Base-by-base conservation (phyloP, 1,140 invertebrate genomes). In the Drosophila miranda region DNA sequence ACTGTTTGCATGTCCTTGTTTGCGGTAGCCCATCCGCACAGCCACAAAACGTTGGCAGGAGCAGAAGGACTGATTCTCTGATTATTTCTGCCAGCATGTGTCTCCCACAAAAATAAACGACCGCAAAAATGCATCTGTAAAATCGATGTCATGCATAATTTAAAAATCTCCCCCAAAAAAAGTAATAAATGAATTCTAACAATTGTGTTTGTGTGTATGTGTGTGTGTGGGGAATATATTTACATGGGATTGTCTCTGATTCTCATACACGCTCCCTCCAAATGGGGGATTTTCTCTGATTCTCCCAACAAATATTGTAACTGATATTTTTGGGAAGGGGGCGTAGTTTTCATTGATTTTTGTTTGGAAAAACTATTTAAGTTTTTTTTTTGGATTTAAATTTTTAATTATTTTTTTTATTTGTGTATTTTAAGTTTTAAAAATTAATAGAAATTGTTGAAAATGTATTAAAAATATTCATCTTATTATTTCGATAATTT, bases 91-190 rank as follows among this genome's bases (percentile, higher is more conserved):
- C 57, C 57, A 63, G 41, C 57, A 60, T 72, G 51, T 75, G 78
- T 68, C 34, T 13, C 56, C 44, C 57, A 57, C 56, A 58, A 83
- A 62, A 83, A 62, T 63, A 62, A 69, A 53, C 75, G 61, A 82
- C 80, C 70, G 57, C 80, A 75, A 63, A 38, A 78, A 75, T 84
- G 80, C 80, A 84, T 76, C 72, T 76, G 72, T 73, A 69, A 83
- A 83, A 84, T 83, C 80, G 80, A 83, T 83, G 80, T 73, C 80
- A 83, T 83, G 80, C 72, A 84, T 83, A 83, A 84, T 76, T 83
- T 76, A 84, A 67, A 48, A 71, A 43, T 38, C 11, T 38, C 45
- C 60, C 34, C 46, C 56, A 30, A 49, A 48, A 42, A 49, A 56
- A 59, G 23, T 50, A 30, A 44, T 28, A 50, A 48, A 61, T 23